Evolutionary conservation across 2,888 invertebrate genomes (phyloP).

Genomic region (Ceraclea dissimilis): DNA sequence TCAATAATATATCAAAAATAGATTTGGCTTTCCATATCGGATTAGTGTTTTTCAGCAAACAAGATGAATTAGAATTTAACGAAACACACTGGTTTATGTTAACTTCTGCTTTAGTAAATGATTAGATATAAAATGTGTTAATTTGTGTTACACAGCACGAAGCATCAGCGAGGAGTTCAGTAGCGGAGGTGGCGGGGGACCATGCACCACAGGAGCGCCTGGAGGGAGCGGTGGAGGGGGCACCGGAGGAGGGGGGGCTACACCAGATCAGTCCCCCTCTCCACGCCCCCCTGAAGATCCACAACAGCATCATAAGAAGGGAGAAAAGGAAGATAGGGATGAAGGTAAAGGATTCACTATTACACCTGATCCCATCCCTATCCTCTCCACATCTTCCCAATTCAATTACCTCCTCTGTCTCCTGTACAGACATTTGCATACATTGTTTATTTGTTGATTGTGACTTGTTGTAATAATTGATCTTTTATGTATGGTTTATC

Average conservation of each 20-base stretch:
- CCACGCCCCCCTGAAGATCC: slow-evolving; percentile 40
- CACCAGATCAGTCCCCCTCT: slow-evolving; percentile 17
- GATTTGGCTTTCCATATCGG: too few species aligned
- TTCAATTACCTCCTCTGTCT: too few species aligned
- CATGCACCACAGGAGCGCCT: slow-evolving; percentile 30
- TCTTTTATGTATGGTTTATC: too few species aligned
- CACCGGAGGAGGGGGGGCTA: slow-evolving; percentile 31
- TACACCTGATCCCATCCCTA: background rate
- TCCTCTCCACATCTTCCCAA: background rate
- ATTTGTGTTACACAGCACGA: slow-evolving; percentile 55
- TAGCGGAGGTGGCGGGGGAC: slow-evolving; percentile 63
- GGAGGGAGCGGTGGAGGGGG: slow-evolving; percentile 40
- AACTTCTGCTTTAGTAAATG: too few species aligned
- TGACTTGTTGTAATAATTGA: too few species aligned
- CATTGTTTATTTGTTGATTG: too few species aligned
- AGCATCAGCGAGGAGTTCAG: slow-evolving; percentile 98
- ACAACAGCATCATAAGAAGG: slow-evolving; percentile 47
- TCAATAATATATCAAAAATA: too few species aligned
- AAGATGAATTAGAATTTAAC: too few species aligned
- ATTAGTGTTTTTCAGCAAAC: too few species aligned
- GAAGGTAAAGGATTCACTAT: slow-evolving; percentile 61
- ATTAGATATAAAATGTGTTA: too few species aligned
- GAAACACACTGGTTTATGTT: too few species aligned
- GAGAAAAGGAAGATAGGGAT: slow-evolving; percentile 86
- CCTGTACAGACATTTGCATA: too few species aligned